Percentiles rank a stretch among this genome's conserved stretches.
Evolutionary conservation across 1,140 invertebrate species (phyloP).

Genomic region (Cherax quadricarinatus): DNA sequence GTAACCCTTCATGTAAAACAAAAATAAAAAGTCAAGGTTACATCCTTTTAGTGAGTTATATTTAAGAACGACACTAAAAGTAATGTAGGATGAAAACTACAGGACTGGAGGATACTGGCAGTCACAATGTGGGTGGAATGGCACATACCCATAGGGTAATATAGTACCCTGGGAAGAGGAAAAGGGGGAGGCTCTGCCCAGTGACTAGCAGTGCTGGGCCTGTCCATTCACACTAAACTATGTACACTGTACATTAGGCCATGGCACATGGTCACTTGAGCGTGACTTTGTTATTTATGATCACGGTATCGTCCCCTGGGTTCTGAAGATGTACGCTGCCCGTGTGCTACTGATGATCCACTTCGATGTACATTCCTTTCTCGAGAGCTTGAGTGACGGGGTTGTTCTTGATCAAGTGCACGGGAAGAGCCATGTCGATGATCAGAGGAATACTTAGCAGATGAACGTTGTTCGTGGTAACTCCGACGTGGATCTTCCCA

Average conservation of each 20-base stretch:
- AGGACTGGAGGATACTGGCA: background rate
- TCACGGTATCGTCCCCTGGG: slow-evolving; percentile 50
- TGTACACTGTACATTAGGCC: slow-evolving; percentile 68
- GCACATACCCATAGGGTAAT: slow-evolving; percentile 33
- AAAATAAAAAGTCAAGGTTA: background rate
- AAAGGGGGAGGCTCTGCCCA: slow-evolving; percentile 7
- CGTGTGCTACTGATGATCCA: slow-evolving; percentile 11
- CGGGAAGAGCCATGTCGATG: slow-evolving; percentile 15
- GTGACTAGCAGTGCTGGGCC: slow-evolving; percentile 36
- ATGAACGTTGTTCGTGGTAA: background rate
- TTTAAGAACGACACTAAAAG: background rate
- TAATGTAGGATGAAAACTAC: background rate
- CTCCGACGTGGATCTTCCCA: slow-evolving; percentile 53
- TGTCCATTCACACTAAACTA: slow-evolving; percentile 58
- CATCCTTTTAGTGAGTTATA: background rate
- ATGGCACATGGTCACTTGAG: slow-evolving; percentile 58
- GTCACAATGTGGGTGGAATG: slow-evolving; percentile 34
- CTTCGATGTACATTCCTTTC: slow-evolving; percentile 28
- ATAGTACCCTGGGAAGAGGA: slow-evolving; percentile 27
- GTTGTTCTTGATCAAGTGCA: slow-evolving; percentile 8
- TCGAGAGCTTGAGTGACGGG: slow-evolving; percentile 21
- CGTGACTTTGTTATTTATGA: slow-evolving; percentile 29
- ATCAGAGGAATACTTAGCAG: background rate
- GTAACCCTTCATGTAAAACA: background rate
- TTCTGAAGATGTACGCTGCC: slow-evolving; percentile 28